Evolutionary conservation across 2,797 vertebrate genomes (phyloP).

Genomic region (Bothrops alternatus): DNA sequence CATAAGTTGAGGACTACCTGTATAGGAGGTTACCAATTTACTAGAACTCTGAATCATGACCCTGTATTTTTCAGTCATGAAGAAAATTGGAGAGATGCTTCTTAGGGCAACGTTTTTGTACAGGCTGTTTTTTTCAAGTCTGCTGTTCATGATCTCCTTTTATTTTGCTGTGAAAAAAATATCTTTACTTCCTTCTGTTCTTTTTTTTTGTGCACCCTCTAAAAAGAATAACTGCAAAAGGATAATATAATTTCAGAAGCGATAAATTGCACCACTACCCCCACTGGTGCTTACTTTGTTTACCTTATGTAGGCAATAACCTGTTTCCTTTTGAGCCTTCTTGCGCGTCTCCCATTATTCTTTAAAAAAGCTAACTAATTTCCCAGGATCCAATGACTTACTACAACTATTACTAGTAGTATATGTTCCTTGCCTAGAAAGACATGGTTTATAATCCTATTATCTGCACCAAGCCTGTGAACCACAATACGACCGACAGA

Average conservation of each 20-base stretch:
- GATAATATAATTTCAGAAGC: constrained; percentile 27
- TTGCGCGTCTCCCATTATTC: constrained; percentile 29
- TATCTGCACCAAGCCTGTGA: constrained; percentile 57
- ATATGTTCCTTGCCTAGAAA: constrained; percentile 64
- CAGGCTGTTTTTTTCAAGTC: accelerated
- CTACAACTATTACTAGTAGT: constrained; percentile 61
- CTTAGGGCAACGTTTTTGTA: background rate
- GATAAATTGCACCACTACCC: constrained; percentile 38
- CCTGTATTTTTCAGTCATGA: background rate
- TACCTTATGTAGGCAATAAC: constrained; percentile 10
- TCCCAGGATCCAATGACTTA: constrained; percentile 61
- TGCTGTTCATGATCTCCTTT: background rate
- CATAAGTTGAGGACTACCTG: background rate
- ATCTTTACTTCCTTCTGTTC: background rate
- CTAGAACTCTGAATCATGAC: background rate
- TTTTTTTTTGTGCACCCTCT: background rate
- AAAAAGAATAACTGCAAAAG: constrained; percentile 9
- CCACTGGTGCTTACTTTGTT: background rate
- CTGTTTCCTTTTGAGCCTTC: constrained; percentile 42
- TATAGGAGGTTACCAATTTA: background rate
- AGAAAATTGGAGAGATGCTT: background rate
- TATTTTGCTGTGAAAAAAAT: background rate
- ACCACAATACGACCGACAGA: constrained; percentile 39
- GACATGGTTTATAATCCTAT: constrained; percentile 70
- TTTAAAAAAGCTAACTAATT: constrained; percentile 53